phyloP scores from a whole-genome alignment of 2,888 invertebrate genomes.

The Athripsodes cinereus region DNA sequence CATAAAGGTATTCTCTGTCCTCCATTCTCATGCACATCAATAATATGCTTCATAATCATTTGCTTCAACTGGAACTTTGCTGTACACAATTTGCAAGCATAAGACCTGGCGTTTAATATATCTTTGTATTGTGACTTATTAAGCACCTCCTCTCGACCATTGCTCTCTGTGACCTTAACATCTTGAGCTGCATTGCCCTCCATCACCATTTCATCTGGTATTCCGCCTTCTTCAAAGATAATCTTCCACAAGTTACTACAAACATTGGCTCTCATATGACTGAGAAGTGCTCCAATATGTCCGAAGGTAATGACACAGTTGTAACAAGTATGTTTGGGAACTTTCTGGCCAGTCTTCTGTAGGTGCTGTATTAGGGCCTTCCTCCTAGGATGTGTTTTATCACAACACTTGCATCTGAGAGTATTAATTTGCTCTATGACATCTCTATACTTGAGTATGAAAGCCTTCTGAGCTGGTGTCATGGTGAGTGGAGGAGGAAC shows the following conservation, averaged over 20 bases:
- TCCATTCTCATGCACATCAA: constrained; percentile 48
- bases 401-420: constrained; percentile 45
- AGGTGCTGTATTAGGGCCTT: constrained; percentile 50
- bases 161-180: constrained; percentile 7
- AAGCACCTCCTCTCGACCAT: constrained; percentile 31
- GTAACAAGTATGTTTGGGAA: constrained; percentile 57
- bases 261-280: constrained; percentile 47
- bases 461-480: constrained; percentile 45
- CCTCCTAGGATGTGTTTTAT: constrained; percentile 44
- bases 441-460: constrained; percentile 43
- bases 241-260: constrained; percentile 49
- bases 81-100: constrained; percentile 47
- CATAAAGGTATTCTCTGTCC: constrained; percentile 41
- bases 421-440: constrained; percentile 48
- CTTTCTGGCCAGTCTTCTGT: constrained; percentile 50
- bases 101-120: constrained; percentile 47
- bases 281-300: constrained; percentile 47
- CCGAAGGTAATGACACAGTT: constrained; percentile 55
- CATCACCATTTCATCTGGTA: constrained; percentile 44
- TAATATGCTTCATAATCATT: constrained; percentile 48
- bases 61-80: constrained; percentile 50
- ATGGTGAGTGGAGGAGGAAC: constrained; percentile 13
- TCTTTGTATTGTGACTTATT: constrained; percentile 45
- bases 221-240: constrained; percentile 46
- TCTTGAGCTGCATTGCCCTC: constrained; percentile 34